phyloP scores from a whole-genome alignment of 2,888 invertebrate species.

The Antheraea assamensis region DNA sequence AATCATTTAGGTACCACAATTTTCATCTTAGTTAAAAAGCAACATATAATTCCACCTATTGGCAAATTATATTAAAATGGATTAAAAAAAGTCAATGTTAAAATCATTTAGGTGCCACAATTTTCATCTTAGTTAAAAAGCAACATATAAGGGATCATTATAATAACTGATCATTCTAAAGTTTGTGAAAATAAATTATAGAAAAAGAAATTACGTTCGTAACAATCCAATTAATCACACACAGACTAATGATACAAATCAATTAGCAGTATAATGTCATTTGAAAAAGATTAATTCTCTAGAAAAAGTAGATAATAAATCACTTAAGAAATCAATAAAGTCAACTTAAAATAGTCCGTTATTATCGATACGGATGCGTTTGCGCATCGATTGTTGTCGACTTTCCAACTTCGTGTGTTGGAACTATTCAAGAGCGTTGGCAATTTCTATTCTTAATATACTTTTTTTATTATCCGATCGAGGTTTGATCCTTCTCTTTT shows the following conservation, averaged over 20 bases:
- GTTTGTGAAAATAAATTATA: neutral
- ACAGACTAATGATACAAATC: neutral
- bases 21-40: too few relatives aligned
- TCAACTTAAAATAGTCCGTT: constrained; percentile 10
- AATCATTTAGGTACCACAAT: too few relatives aligned
- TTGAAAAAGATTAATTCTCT: neutral
- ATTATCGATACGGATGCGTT: constrained; percentile 38
- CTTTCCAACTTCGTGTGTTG: constrained; percentile 36
- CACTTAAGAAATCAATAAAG: constrained; percentile 20
- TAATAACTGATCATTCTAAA: neutral
- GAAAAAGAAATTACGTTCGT: neutral
- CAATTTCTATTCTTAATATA: neutral
- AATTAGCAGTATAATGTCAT: constrained; percentile 1
- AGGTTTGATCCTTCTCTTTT: too few relatives aligned
- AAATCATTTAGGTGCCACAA: too few relatives aligned
- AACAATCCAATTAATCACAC: neutral
- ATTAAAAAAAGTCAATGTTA: too few relatives aligned
- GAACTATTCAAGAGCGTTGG: constrained; percentile 20
- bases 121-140: too few relatives aligned
- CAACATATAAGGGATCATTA: too few relatives aligned
- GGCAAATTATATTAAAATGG: too few relatives aligned
- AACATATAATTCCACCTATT: too few relatives aligned
- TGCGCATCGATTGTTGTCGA: constrained; percentile 42
- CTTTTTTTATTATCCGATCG: too few relatives aligned
- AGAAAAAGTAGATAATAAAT: constrained; percentile 6